Evolutionary conservation across 2,113 vertebrate genomes (phyloP), one percentile per base, ranked within the genome.

Genomic region (Steatornis caripensis): DNA sequence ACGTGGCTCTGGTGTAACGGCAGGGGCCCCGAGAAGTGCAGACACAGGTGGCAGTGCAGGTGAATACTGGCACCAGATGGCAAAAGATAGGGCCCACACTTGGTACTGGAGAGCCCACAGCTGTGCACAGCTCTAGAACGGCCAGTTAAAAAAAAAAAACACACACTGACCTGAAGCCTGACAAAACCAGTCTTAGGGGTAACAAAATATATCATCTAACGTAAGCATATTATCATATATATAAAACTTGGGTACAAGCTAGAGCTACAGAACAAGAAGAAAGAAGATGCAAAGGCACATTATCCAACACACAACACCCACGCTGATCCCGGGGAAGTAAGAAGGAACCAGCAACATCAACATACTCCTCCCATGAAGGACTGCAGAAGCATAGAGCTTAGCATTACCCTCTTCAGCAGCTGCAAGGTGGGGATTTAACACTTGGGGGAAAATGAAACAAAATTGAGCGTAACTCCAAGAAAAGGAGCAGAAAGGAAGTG

Each of bases 1-100:
- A 68, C 0, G 3, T 4, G 32, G 32, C 4, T 12, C 61, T 18
- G 5, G 29, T 26, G 9, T 5, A 2, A 24, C 2, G 66, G 19
- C 24, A 84, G 8, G 46, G 10, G 15, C 21, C 26, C 55, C 0
- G 3, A 26, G 20, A 78, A 66, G 12, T 1, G 1, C 17, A n/a
- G 32, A 61, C 23, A 36, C 2, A 84, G 15, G 15, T 51, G 16
- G 22, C 6, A 17, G 26, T 3, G 1, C 3, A 19, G 7, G 26
- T 17, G 30, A 57, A 8, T 29, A 22, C 6, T 19, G 12, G 32
- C 37, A 58, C 4, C 20, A 27, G 23, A 18, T 24, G 16, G 14
- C 15, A 49, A 46, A 5, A 53, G 18, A 12, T 5, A 15, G 16
- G 20, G 5, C 11, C 12, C 24, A 55, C 2, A 0, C 7, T 4